These are phyloP conservation scores for Baryphthengus martii DNA, from an alignment of 2,113 vertebrate genomes.

Conservation along the genomic window DNA sequence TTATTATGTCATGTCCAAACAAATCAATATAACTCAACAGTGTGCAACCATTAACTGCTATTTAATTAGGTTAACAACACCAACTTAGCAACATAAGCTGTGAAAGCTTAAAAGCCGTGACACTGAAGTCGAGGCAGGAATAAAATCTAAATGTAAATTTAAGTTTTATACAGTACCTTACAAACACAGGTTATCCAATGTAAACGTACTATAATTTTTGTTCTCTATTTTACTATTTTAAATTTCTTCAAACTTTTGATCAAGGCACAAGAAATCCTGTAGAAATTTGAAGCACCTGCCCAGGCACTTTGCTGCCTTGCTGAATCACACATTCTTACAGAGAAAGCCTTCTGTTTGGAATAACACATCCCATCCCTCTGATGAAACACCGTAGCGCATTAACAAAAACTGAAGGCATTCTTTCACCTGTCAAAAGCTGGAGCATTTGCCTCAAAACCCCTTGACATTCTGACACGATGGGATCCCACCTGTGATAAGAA, in stretches of 20 bases:
- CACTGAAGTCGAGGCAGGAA: too few species aligned
- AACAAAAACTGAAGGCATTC: not conserved
- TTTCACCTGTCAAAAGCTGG: slow-evolving; percentile 96
- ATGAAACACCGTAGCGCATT: not conserved
- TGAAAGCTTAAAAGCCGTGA: not conserved
- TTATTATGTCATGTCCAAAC: not conserved
- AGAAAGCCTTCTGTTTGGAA: not conserved
- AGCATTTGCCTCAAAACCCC: slow-evolving; percentile 96
- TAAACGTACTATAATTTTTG: not conserved
- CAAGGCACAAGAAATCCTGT: not conserved
- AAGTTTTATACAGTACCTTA: not conserved
- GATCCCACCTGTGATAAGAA: slow-evolving; percentile 86
- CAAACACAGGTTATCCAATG: not conserved
- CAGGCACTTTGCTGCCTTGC: not conserved
- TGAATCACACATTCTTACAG: not conserved
- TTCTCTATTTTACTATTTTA: not conserved
- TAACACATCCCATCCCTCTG: not conserved
- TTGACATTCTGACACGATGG: slow-evolving; percentile 97
- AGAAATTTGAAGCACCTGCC: not conserved
- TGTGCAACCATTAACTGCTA: not conserved
- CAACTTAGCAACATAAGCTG: not conserved
- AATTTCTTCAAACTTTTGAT: not conserved
- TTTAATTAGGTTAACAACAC: not conserved
- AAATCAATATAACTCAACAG: not conserved
- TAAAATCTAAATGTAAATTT: not conserved